Evolutionary conservation across 2,113 vertebrate species (phyloP).

Genomic region (Gymnorhina tibicen): DNA sequence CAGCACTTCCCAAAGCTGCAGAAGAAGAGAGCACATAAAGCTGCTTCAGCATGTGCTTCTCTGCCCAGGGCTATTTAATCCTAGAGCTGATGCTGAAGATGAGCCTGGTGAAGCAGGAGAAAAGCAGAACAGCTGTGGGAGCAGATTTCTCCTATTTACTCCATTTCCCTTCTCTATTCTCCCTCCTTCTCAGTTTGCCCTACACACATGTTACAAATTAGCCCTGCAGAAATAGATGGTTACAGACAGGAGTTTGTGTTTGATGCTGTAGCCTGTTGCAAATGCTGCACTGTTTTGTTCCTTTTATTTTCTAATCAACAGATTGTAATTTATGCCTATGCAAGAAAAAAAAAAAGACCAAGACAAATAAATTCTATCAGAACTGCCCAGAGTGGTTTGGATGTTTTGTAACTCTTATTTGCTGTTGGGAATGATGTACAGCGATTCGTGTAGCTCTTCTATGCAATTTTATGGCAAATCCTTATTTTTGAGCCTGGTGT

Average conservation of each 20-base stretch:
- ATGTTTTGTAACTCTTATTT: not conserved
- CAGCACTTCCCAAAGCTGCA: not conserved
- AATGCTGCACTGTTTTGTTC: constrained; percentile 75
- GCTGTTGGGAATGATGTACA: not conserved
- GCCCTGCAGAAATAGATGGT: constrained; percentile 10
- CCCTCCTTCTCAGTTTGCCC: not conserved
- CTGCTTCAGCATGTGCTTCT: not conserved
- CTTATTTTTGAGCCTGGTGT: not conserved
- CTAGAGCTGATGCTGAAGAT: not conserved
- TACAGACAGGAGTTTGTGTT: not conserved
- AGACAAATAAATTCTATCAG: constrained; percentile 64
- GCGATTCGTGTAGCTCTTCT: not conserved
- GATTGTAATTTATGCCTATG: constrained; percentile 80
- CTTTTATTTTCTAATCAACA: constrained; percentile 62
- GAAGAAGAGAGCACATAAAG: not conserved
- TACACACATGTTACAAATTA: rapidly evolving
- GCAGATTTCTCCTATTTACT: not conserved
- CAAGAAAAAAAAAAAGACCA: constrained; percentile 65
- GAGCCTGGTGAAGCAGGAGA: not conserved
- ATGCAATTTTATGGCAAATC: not conserved
- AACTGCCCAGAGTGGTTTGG: not conserved
- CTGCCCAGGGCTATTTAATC: not conserved
- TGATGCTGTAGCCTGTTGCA: constrained; percentile 48
- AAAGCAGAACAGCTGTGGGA: not conserved
- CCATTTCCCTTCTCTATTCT: not conserved